Evolutionary conservation across 1,140 invertebrate species (phyloP), one percentile per base, ranked within the genome.

Genomic region (Ephestia elutella): DNA sequence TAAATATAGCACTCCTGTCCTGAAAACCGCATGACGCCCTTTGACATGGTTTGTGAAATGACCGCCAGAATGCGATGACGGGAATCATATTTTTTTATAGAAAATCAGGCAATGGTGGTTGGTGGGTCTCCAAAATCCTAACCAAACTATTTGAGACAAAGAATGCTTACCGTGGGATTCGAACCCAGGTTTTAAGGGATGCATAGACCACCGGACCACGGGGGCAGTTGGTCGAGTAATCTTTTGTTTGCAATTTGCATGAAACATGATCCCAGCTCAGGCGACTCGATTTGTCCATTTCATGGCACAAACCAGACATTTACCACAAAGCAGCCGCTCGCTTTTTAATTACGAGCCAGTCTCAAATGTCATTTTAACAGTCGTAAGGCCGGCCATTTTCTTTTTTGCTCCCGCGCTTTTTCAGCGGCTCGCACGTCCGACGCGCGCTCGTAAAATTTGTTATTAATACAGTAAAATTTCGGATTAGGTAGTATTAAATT

Each of bases 401-500:
- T 75, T 81, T 78, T 83, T 80, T 78, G 67, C 75, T 75, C 71
- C 71, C 71, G 77, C 71, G 71, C 71, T 80, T 80, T 86, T 78
- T 81, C 68, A 56, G 69, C 72, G 65, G 57, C 54, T 38, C 61
- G 25, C 49, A 58, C 59, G 50, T 25, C 44, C 55, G 54, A 8
- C 53, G 54, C 30, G 62, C 60, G 74, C 59, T 75, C 83, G 71
- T 87, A 85, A 87, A 87, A 78, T 81, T 79, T 82, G 78, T 82
- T 85, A 86, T 86, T 86, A 80, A 82, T 84, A 82, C 77, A 85
- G 78, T 83, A 79, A 87, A 87, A 81, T 85, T 86, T 83, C 75
- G 72, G 79, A 85, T 87, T 82, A 83, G 82, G 75, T 82, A 70
- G 78, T 81, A 82, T 83, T 86, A 86, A 83, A 84, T 83, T 83